Evolutionary conservation across 2,888 invertebrate genomes (phyloP).

Genomic region (Heliconius cydno): DNA sequence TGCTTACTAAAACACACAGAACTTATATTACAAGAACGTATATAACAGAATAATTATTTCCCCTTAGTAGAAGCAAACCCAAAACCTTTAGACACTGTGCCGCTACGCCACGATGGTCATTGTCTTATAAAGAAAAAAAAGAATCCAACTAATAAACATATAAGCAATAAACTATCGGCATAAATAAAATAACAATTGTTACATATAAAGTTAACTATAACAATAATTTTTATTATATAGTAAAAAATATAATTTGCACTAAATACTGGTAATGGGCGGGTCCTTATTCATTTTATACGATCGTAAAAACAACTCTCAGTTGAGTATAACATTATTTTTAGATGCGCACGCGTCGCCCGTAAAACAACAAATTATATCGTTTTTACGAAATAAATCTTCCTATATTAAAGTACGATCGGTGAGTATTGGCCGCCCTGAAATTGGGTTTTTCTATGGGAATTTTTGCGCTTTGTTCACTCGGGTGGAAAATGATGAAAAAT

Average conservation of each 20-base stretch:
- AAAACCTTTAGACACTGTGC: too few relatives aligned
- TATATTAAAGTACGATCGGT: neutral
- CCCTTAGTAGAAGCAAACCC: too few relatives aligned
- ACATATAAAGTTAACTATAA: constrained; percentile 27
- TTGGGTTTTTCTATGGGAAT: too few relatives aligned
- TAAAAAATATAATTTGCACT: constrained; percentile 72
- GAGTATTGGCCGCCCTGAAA: neutral
- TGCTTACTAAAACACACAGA: too few relatives aligned
- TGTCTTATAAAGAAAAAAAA: neutral
- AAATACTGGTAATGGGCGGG: constrained; percentile 66
- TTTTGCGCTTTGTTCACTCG: too few relatives aligned
- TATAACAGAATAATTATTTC: too few relatives aligned
- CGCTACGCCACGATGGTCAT: neutral
- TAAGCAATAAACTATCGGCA: constrained; percentile 43
- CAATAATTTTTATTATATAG: constrained; percentile 54
- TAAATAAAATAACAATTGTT: constrained; percentile 41
- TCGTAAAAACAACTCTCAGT: constrained; percentile 28
- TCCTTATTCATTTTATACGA: constrained; percentile 59
- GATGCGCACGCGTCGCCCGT: constrained; percentile 73
- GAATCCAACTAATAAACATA: neutral
- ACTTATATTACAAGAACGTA: too few relatives aligned
- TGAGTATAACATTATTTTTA: constrained; percentile 48
- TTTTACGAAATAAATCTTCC: constrained; percentile 32
- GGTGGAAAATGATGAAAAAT: too few relatives aligned
- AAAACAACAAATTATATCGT: constrained; percentile 54